phyloP scores from a whole-genome alignment of 2,888 invertebrate genomes.

The Nipponacmea schrenckii region DNA sequence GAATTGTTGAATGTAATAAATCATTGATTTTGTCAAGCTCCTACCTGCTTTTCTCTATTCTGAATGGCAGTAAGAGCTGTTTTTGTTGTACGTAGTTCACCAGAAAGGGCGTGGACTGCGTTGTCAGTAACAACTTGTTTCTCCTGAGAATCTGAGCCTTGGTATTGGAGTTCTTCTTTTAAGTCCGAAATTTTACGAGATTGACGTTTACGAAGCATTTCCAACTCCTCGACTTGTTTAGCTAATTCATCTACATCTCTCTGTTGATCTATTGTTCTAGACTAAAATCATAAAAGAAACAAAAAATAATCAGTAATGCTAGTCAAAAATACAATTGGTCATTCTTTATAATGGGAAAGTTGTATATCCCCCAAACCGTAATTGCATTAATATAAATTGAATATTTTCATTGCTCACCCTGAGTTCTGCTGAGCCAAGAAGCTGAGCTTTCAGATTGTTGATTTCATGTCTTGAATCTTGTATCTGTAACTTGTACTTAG shows the following conservation, averaged over 20 bases:
- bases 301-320: no score
- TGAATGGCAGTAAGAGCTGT: conserved; percentile 57
- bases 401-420: conserved; percentile 40
- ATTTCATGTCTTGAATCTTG: conserved; percentile 84
- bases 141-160: conserved; percentile 46
- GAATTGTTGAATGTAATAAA: no score
- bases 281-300: conserved; percentile 35
- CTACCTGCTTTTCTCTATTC: conserved; percentile 65
- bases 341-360: no score
- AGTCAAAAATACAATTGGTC: no score
- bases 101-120: conserved; percentile 65
- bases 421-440: conserved; percentile 63
- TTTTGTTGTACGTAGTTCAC: conserved; percentile 67
- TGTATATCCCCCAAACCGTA: no score
- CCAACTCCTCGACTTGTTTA: conserved; percentile 62
- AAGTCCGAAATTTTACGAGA: conserved; percentile 62
- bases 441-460: conserved; percentile 80
- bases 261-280: conserved; percentile 60
- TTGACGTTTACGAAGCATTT: conserved; percentile 63
- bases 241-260: conserved; percentile 61
- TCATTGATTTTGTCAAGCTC: neutral
- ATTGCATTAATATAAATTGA: no score
- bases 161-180: conserved; percentile 50
- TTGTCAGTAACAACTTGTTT: conserved; percentile 59
- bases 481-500: conserved; percentile 82